Evolutionary conservation across 2,888 invertebrate species (phyloP).

Genomic region (Norana najaformis): DNA sequence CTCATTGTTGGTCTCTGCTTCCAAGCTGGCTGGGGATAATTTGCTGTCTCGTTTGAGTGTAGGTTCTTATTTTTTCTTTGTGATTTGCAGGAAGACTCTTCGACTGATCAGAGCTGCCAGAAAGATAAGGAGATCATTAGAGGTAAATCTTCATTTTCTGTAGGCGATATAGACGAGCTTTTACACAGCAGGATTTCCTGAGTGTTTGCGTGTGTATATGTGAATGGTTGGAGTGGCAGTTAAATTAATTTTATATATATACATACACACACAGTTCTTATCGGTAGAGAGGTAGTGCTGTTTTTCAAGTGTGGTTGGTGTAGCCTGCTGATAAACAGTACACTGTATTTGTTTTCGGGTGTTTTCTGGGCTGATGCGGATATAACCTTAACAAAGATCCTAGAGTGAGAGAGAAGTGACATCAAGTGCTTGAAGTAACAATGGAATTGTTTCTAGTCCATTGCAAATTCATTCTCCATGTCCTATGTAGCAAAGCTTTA

Average conservation of each 20-base stretch:
- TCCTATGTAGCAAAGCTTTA: too few relatives aligned
- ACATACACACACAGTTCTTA: neutral
- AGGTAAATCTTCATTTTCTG: neutral
- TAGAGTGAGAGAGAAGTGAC: neutral
- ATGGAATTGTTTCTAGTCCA: neutral
- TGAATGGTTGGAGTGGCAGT: neutral
- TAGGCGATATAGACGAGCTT: neutral
- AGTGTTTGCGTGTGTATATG: neutral
- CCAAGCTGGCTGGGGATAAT: neutral
- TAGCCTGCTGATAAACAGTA: neutral
- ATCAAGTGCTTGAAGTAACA: neutral
- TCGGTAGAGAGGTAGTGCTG: neutral
- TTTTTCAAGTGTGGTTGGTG: constrained; percentile 5
- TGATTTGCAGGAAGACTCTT: neutral
- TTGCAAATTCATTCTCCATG: neutral
- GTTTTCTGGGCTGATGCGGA: neutral
- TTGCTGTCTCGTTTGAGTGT: neutral
- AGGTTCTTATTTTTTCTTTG: neutral
- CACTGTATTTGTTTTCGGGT: neutral
- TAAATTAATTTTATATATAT: neutral
- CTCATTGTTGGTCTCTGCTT: neutral
- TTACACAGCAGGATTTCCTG: neutral
- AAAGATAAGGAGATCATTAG: neutral
- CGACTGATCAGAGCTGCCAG: neutral
- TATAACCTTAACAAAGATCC: neutral